These are phyloP conservation scores for Heteronetta atricapilla DNA, from an alignment of 2,113 vertebrate species.

Conservation along the genomic window DNA sequence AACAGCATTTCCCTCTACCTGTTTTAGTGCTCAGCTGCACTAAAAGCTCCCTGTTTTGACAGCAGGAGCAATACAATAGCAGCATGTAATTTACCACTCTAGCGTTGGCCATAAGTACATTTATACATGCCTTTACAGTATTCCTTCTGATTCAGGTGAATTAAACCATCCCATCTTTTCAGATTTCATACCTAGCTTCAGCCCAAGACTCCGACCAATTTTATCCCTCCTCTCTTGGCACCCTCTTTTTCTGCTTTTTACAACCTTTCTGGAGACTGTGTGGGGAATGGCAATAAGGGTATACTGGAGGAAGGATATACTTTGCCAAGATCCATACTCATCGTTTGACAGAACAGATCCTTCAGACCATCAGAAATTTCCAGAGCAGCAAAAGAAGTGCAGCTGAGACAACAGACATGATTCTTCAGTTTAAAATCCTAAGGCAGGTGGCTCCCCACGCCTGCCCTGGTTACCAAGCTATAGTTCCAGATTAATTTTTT, in stretches of 20 bases:
- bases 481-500: constrained; percentile 6
- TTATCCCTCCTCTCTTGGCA: neutral
- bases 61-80: neutral
- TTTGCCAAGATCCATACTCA: neutral
- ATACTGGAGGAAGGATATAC: neutral
- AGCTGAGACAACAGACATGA: neutral
- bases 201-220: neutral
- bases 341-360: neutral
- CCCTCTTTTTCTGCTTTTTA: neutral
- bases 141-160: neutral
- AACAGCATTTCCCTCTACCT: neutral
- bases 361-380: neutral
- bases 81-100: neutral
- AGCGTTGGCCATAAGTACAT: neutral
- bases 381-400: constrained; percentile 11
- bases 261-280: neutral
- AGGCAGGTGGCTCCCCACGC: neutral
- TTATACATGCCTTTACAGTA: neutral
- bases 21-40: neutral
- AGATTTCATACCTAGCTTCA: neutral
- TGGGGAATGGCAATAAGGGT: neutral
- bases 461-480: neutral
- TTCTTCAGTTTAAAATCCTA: constrained; percentile 31
- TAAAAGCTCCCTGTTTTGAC: neutral
- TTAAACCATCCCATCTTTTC: neutral